phyloP scores from a whole-genome alignment of 2,113 vertebrate species.

The Xyrauchen texanus region DNA sequence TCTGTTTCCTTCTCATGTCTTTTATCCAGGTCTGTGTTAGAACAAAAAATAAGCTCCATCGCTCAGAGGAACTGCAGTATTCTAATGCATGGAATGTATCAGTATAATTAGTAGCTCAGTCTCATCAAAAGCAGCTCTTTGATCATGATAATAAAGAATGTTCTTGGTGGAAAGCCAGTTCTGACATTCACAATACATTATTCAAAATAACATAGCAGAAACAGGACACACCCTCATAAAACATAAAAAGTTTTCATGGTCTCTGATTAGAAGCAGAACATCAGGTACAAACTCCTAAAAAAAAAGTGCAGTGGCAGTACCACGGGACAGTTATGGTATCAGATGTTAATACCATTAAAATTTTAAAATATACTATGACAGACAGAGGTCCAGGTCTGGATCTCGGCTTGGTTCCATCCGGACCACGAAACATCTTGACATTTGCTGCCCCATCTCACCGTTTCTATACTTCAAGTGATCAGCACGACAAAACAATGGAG shows the following conservation, averaged over 20 bases:
- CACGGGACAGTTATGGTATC: neutral
- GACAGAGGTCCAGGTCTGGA: too few relatives aligned
- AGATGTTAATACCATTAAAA: too few relatives aligned
- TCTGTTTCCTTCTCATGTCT: neutral
- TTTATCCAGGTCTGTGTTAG: neutral
- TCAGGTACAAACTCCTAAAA: neutral
- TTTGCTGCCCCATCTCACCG: too few relatives aligned
- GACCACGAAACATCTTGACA: too few relatives aligned
- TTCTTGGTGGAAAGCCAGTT: neutral
- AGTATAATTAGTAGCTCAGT: conserved; percentile 13
- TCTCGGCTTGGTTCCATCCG: too few relatives aligned
- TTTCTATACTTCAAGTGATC: too few relatives aligned
- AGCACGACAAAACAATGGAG: too few relatives aligned
- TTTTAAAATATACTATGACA: too few relatives aligned
- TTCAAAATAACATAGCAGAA: neutral
- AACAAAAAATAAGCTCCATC: neutral
- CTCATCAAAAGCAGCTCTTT: conserved; percentile 3
- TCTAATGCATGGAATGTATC: neutral
- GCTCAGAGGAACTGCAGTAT: neutral
- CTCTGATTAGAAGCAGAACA: conserved; percentile 22
- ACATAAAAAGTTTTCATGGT: neutral
- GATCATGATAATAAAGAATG: conserved; percentile 9
- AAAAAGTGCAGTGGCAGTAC: neutral
- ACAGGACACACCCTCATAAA: neutral
- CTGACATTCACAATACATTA: conserved; percentile 9